Base-by-base conservation (phyloP, 2,113 vertebrate species). In the Oenanthe oenanthe region DNA sequence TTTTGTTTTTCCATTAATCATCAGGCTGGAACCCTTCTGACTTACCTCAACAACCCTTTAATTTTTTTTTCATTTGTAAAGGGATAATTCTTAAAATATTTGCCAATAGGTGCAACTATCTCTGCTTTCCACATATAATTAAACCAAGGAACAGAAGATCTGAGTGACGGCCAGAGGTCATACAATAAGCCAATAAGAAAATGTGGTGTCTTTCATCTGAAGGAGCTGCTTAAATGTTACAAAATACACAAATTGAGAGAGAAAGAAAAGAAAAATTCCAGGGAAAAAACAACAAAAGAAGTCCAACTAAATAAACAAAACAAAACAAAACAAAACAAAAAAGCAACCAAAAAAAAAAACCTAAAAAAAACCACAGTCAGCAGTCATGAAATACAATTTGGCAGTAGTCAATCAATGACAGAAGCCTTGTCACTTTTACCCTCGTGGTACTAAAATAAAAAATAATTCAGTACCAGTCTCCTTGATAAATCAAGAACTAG, bases 321-420 rank as follows among this genome's bases (percentile, higher is more conserved):
- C 13, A 51, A 50, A 28, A 28, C 13, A 26, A 26, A 26, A 25
- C 13, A 16, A 16, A 28, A 28, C 50, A 50, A 50, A 12, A 48
- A 24, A 36, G 34, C 19, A 47, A 47, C 45, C 17, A 36, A 32
- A 17, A 9, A 7, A 11, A 5, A 9, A 32, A 12, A 20, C 40
- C 12, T 5, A 40, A 12, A 6, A 13, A 53, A 29, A 28, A 28
- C 2, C 28, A 48, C 34, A 96, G 57, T 31, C 28, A 24, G 15
- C 36, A 85, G 12, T 95, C 71, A 96, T 96, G 79, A 98, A 97
- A 96, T 95, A 94, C 76, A 87, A 97, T 96, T 97, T 96, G 75
- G 85, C 13, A 13, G 80, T 76, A 93, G 65, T 96, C 82, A 90
- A 61, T 86, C 57, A 87, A 24, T 80, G 70, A 96, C 75, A 95